Evolutionary conservation across 1,140 invertebrate species (phyloP), one percentile per base, ranked within the genome.

Genomic region (Drosophila orosa): DNA sequence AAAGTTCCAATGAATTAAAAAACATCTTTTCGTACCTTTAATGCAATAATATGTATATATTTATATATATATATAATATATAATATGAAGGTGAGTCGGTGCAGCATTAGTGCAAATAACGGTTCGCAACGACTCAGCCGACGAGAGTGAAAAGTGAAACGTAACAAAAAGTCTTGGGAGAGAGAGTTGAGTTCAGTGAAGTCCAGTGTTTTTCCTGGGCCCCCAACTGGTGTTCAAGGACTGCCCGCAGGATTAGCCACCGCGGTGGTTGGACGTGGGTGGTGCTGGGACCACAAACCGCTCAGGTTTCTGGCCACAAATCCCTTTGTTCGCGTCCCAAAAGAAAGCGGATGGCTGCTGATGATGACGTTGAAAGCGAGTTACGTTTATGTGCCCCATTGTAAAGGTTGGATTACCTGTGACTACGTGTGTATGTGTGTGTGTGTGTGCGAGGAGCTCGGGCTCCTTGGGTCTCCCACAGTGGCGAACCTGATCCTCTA

Each of bases 21-120:
- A 74, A 85, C 71, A 81, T 85, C 33, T 71, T 71, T 71, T 81
- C 68, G 67, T 86, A 85, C 81, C 82, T 86, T 85, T 86, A 85
- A 85, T 80, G 83, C 82, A 86, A 85, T 86, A 87, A 87, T 87
- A 87, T 87, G 83, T 87, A 84, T 76, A 87, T 89, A 25, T 45
- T 45, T 45, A 45, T 15, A 45, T 45, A 45, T 45, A 45, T 45
- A 45, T 45, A 45, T n/a, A 45, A 45, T 45, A 45, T 45, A 45
- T 25, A 45, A 45, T 87, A 87, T 87, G 84, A 87, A 87, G 83
- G 83, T 87, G 84, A 87, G 83, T 80, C 71, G 71, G 71, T 48
- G 35, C 25, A 39, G 7, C 22, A 33, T 39, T 42, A 61, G 35
- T 57, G 48, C 31, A 17, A n/a, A 39, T 48, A 58, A 5, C 15